Evolutionary conservation across 1,140 invertebrate genomes (phyloP), one percentile per base, ranked within the genome.

Genomic region (Caenorhabditis latens): DNA sequence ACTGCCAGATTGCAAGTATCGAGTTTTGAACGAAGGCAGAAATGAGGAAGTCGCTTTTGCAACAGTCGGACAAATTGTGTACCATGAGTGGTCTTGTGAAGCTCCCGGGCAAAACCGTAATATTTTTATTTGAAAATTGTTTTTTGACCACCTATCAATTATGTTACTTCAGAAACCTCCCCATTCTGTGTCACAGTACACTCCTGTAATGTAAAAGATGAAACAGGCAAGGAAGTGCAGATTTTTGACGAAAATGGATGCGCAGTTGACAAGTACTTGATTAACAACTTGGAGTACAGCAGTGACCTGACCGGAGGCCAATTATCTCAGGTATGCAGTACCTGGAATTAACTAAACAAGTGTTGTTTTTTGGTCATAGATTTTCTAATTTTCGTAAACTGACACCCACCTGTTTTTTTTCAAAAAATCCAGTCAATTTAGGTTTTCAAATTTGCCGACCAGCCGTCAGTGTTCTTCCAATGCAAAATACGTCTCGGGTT

Each of bases 371-470:
- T 53, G 50, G 50, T 53, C 3, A 53, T 16, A 3, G 8, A n/a
- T n/a, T n/a, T n/a, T n/a, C n/a, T n/a, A n/a, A n/a, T n/a, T n/a
- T n/a, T n/a, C n/a, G n/a, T n/a, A n/a, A n/a, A 53, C 50, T 14
- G 50, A 14, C 11, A 53, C 50, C 50, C 9, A 6, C 11, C 11
- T 53, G 50, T 58, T 55, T 13, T 82, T 24, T 82, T 53, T 53
- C 13, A 32, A 82, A 83, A 53, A 53, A 53, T 50, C 11, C 21
- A 4, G 6, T 55, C 71, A n/a, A n/a, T 83, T 84, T 43, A 88
- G 89, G 89, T 90, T 21, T 90, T 90, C 89, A 90, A 90, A 85
- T 90, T 89, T 40, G 89, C 89, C 42, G 89, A 90, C 61, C 88
- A 90, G 55, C 89, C 89, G 4, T 87, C 88, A 43, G 83, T 90